Conservation (phyloP, 2,113 vertebrate genomes). For the Stigmatopora nigra region DNA sequence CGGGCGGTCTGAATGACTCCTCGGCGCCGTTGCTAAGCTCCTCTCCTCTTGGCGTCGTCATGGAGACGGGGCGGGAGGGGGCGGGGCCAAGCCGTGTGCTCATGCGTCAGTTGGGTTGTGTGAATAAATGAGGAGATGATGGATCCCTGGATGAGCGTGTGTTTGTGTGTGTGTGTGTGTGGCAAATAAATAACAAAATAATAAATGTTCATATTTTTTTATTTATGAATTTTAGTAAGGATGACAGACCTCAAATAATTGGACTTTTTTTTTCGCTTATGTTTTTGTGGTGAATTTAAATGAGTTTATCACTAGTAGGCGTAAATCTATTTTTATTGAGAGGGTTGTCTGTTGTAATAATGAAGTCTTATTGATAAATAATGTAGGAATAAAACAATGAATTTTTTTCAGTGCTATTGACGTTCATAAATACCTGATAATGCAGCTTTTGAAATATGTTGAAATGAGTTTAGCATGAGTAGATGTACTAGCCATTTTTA, state of each 20-base stretch:
- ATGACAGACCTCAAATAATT: too few species aligned
- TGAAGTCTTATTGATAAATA: too few species aligned
- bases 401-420: too few species aligned
- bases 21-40: slow-evolving; percentile 63
- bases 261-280: neutral
- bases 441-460: too few species aligned
- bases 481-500: too few species aligned
- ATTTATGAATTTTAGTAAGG: neutral
- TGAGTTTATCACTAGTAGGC: too few species aligned
- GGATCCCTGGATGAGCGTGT: slow-evolving; percentile 15
- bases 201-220: neutral
- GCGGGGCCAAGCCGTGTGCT: slow-evolving; percentile 37
- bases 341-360: too few species aligned
- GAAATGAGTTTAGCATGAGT: too few species aligned
- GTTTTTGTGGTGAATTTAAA: neutral
- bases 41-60: slow-evolving; percentile 62
- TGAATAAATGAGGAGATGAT: slow-evolving; percentile 28
- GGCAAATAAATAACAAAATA: neutral
- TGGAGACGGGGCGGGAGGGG: slow-evolving; percentile 50
- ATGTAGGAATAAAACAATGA: too few species aligned
- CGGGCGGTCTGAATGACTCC: slow-evolving; percentile 38
- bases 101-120: slow-evolving; percentile 40
- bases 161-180: slow-evolving; percentile 12
- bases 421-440: too few species aligned
- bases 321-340: too few species aligned